These are phyloP conservation scores for Lethocerus indicus DNA, from an alignment of 1,140 invertebrate genomes.

Conservation along the genomic window DNA sequence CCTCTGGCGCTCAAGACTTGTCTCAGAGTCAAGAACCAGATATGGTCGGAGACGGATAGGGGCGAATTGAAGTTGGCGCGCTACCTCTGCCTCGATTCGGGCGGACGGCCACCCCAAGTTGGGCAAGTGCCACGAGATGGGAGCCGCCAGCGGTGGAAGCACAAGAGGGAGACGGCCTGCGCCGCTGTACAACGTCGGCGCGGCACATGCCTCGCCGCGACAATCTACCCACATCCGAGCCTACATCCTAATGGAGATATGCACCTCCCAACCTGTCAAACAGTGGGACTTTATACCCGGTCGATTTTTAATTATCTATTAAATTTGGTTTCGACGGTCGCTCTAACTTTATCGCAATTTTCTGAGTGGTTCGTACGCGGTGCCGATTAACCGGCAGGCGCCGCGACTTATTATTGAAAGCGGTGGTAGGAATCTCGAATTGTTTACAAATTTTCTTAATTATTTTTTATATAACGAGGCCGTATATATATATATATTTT, in stretches of 20 bases:
- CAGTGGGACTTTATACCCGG: constrained; percentile 53
- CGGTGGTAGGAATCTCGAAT: too few relatives aligned
- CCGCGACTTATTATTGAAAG: too few relatives aligned
- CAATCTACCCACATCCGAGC: constrained; percentile 30
- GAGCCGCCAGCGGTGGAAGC: constrained; percentile 80
- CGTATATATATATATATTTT: too few relatives aligned
- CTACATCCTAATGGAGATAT: constrained; percentile 49
- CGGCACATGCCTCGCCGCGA: constrained; percentile 62
- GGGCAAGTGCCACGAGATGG: constrained; percentile 83
- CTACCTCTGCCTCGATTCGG: constrained; percentile 68
- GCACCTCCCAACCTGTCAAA: constrained; percentile 37
- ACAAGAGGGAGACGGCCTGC: constrained; percentile 47
- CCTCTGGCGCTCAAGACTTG: constrained; percentile 51
- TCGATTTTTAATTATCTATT: constrained; percentile 4
- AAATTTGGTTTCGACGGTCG: too few relatives aligned
- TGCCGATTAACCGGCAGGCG: too few relatives aligned
- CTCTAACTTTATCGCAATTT: too few relatives aligned
- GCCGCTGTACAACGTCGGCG: constrained; percentile 71
- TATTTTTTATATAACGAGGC: too few relatives aligned
- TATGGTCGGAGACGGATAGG: constrained; percentile 75
- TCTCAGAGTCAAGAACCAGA: constrained; percentile 47
- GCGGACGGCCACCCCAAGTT: constrained; percentile 41
- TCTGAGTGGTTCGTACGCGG: too few relatives aligned
- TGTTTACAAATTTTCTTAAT: too few relatives aligned
- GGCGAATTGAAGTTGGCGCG: constrained; percentile 71